These are phyloP conservation scores for Myotis planiceps DNA, from an alignment of 2,797 vertebrate species.

Conservation along the genomic window DNA sequence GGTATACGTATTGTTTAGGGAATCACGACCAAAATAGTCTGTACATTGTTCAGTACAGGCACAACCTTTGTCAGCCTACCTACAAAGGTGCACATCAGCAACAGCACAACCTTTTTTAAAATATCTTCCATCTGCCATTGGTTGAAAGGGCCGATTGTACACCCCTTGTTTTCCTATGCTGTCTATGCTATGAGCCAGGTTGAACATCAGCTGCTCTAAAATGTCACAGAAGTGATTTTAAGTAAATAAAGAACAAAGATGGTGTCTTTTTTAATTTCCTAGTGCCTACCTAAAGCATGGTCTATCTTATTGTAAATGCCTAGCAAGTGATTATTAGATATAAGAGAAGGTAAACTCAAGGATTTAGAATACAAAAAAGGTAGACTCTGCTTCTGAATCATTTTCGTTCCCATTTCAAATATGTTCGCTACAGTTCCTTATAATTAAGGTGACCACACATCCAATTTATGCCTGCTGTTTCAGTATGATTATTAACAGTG, in stretches of 20 bases:
- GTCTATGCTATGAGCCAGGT: background rate
- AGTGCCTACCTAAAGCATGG: background rate
- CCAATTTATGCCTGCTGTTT: background rate
- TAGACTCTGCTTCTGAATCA: background rate
- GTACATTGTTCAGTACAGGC: background rate
- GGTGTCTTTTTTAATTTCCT: background rate
- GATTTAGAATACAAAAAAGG: background rate
- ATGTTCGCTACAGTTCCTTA: background rate
- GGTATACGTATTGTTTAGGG: background rate
- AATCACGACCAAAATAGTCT: background rate
- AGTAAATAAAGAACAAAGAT: background rate
- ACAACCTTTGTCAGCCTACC: background rate
- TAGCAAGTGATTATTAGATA: background rate
- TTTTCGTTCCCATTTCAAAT: background rate
- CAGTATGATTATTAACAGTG: background rate
- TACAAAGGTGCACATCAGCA: background rate
- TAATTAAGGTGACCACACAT: background rate
- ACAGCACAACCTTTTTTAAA: background rate
- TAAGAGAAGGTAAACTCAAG: background rate
- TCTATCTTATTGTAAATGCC: background rate
- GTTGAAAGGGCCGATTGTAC: background rate
- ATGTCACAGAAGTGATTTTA: background rate
- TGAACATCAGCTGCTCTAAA: background rate
- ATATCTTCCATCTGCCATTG: background rate
- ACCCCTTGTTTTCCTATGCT: background rate